Percentiles rank a stretch among this genome's conserved stretches.
phyloP scores from a whole-genome alignment of 2,888 invertebrate species.

The Rambutsinella grinnellia region DNA sequence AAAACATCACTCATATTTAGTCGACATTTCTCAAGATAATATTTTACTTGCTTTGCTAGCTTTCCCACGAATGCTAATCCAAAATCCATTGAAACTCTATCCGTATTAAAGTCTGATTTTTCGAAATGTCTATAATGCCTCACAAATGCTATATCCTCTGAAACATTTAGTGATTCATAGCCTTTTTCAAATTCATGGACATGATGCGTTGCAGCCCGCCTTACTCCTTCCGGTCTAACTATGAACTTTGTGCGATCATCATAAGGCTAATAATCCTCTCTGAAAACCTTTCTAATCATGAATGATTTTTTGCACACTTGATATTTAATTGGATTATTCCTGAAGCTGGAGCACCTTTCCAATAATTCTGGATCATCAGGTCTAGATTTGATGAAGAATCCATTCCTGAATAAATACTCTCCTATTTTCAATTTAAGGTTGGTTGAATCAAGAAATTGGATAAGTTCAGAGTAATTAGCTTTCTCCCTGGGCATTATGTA shows the following conservation, averaged over 20 bases:
- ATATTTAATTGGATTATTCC: background rate
- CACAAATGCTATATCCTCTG: no score
- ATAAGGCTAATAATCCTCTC: background rate
- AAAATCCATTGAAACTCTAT: no score
- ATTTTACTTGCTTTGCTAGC: no score
- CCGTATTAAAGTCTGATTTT: no score
- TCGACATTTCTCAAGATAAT: no score
- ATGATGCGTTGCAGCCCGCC: background rate
- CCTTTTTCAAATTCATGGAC: background rate
- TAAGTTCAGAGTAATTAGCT: conserved; percentile 11
- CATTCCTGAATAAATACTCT: conserved; percentile 16
- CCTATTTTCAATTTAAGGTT: background rate
- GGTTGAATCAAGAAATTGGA: background rate
- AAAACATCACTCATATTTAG: no score
- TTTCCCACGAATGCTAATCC: no score
- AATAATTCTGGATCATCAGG: background rate
- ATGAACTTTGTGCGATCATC: conserved; percentile 3
- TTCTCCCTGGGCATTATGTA: no score
- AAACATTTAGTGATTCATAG: background rate
- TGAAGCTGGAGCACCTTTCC: background rate
- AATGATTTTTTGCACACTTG: background rate
- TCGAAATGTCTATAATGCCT: no score
- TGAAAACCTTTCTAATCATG: background rate
- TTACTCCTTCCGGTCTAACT: background rate
- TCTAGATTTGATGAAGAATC: background rate